A percentile compares a stretch with the other conserved stretches of the same genome.
Evolutionary conservation across 2,797 vertebrate species (phyloP).

Genomic region (Bucorvus abyssinicus): DNA sequence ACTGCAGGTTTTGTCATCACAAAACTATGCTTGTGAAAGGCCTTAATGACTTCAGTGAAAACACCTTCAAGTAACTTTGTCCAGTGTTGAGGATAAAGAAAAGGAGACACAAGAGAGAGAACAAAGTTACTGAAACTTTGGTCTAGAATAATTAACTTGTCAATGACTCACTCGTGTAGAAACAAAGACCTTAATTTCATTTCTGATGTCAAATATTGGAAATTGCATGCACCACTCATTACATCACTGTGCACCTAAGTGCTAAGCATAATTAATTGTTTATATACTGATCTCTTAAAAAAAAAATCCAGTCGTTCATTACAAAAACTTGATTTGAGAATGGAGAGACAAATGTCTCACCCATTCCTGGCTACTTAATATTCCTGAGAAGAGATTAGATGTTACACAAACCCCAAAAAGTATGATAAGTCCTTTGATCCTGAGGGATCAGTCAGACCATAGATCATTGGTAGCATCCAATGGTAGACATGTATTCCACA

Average conservation of each 20-base stretch:
- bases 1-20: not conserved
- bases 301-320: not conserved
- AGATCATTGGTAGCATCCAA: not conserved
- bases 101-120: not conserved
- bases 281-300: not conserved
- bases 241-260: not conserved
- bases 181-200: not conserved
- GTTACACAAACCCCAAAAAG: not conserved
- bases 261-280: not conserved
- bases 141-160: not conserved
- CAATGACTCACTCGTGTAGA: not conserved
- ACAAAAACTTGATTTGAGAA: not conserved
- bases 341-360: not conserved
- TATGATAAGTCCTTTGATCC: not conserved
- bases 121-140: not conserved
- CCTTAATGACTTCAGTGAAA: not conserved
- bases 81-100: not conserved
- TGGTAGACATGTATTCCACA: not conserved
- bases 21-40: not conserved
- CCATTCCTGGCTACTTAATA: not conserved
- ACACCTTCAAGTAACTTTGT: not conserved
- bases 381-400: not conserved
- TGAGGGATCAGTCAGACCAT: not conserved
- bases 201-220: not conserved
- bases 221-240: not conserved